Conservation (phyloP, 2,113 vertebrate genomes). For the Pluvianellus socialis region DNA sequence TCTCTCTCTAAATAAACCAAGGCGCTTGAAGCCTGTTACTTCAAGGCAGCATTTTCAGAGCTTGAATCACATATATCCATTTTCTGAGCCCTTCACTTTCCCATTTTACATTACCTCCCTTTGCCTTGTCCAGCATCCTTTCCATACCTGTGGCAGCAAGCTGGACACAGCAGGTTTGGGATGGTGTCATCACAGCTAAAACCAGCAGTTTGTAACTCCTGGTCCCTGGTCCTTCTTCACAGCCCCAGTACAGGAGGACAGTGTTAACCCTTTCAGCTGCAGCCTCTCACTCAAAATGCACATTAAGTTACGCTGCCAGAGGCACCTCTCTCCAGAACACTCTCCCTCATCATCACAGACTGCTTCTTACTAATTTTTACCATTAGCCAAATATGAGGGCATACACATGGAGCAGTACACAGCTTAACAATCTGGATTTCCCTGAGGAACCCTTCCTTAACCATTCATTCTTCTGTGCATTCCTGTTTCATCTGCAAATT, state of each 20-base stretch:
- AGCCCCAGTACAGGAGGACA: not conserved
- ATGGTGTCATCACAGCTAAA: not conserved
- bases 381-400: not conserved
- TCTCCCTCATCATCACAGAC: not conserved
- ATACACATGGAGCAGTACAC: not conserved
- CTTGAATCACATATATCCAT: not conserved
- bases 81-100: not conserved
- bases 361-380: not conserved
- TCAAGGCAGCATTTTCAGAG: not conserved
- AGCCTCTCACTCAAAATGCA: not conserved
- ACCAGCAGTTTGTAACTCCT: not conserved
- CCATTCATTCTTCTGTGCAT: not conserved
- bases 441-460: not conserved
- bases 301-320: not conserved
- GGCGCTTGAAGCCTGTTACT: not conserved
- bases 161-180: not conserved
- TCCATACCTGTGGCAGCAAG: not conserved
- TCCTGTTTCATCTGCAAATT: constrained; percentile 29
- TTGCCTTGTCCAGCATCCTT: not conserved
- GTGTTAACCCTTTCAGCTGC: not conserved
- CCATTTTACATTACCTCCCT: not conserved
- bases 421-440: not conserved
- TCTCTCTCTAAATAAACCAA: not conserved
- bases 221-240: not conserved
- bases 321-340: not conserved